Conservation (phyloP, 2,113 vertebrate genomes). For the Pao palembangensis region DNA sequence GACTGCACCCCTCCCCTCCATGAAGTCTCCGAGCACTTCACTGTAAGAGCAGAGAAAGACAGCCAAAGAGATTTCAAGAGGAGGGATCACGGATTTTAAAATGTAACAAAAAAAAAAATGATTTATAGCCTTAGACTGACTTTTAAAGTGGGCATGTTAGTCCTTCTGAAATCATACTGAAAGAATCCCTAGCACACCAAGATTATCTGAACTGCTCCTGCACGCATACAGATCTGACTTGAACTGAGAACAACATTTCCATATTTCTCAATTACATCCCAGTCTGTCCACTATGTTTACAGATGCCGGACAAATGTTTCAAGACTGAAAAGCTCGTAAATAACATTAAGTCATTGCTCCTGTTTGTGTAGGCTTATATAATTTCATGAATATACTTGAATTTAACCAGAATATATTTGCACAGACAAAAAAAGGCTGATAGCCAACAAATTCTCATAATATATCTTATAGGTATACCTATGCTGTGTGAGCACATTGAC, state of each 20-base stretch:
- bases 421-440: too few species aligned
- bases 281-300: too few species aligned
- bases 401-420: too few species aligned
- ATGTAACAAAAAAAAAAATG: neutral
- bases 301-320: too few species aligned
- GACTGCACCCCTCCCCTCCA: conserved; percentile 90
- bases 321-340: neutral
- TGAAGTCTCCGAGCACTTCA: conserved; percentile 93
- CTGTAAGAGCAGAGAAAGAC: conserved; percentile 58
- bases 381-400: too few species aligned
- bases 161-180: neutral
- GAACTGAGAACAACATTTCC: too few species aligned
- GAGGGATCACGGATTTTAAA: neutral
- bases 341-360: neutral
- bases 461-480: conserved; percentile 71
- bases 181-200: too few species aligned
- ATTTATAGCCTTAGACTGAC: neutral
- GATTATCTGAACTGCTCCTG: too few species aligned
- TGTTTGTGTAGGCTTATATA: too few species aligned
- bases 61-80: neutral
- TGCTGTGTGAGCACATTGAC: conserved; percentile 93
- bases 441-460: neutral
- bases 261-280: too few species aligned
- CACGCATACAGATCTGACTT: too few species aligned
- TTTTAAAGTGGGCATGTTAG: neutral